Conservation (phyloP, 2,113 vertebrate genomes). For the Oreochromis spilurus region DNA sequence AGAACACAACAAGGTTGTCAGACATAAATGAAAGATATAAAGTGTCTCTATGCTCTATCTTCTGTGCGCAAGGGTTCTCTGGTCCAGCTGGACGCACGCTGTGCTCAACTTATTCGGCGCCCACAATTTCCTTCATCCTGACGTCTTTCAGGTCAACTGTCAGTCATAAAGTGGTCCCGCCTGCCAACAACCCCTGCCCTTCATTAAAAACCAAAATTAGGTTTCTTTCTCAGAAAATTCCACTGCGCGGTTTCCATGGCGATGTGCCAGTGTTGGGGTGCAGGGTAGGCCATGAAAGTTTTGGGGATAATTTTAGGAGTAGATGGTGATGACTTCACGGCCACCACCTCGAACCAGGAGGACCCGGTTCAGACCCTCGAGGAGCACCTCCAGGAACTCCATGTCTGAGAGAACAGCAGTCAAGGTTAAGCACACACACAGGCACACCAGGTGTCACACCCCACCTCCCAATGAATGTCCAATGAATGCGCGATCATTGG, state of each 20-base stretch:
- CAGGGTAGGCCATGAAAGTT: slow-evolving; percentile 7
- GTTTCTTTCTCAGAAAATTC: slow-evolving; percentile 19
- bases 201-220: background rate
- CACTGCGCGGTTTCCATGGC: slow-evolving; percentile 18
- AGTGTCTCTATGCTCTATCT: slow-evolving; percentile 61
- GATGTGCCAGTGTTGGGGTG: background rate
- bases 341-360: slow-evolving; percentile 91
- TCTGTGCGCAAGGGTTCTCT: slow-evolving; percentile 7
- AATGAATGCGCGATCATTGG: background rate
- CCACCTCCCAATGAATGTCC: background rate
- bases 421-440: slow-evolving; percentile 49
- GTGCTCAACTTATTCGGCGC: background rate
- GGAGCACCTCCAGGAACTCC: slow-evolving; percentile 95
- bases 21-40: slow-evolving; percentile 53
- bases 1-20: slow-evolving; percentile 29
- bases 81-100: slow-evolving; percentile 14
- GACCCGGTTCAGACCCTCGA: slow-evolving; percentile 89
- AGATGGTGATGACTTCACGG: slow-evolving; percentile 95
- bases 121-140: background rate
- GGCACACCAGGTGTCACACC: background rate
- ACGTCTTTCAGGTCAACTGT: background rate
- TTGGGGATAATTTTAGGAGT: slow-evolving; percentile 76
- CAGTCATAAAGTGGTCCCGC: slow-evolving; percentile 36
- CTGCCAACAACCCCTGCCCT: slow-evolving; percentile 10
- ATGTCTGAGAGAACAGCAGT: slow-evolving; percentile 79